These are phyloP conservation scores for Carcina quercana DNA, from an alignment of 2,888 invertebrate genomes.

Conservation along the genomic window DNA sequence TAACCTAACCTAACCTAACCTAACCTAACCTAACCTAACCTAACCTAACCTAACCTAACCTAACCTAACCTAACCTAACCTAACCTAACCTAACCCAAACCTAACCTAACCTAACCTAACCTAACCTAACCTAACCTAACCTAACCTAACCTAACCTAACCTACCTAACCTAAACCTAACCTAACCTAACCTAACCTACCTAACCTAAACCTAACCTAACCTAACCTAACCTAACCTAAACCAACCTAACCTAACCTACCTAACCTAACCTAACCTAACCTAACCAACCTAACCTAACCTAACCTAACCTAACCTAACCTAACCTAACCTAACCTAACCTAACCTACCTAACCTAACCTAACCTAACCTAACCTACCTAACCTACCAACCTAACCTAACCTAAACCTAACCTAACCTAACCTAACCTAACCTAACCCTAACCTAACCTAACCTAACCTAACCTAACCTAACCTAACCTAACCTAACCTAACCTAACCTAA, in stretches of 20 bases:
- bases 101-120: not conserved
- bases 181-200: slow-evolving; percentile 3
- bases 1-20: slow-evolving; percentile 7
- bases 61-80: not conserved
- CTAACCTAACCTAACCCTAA: slow-evolving; percentile 26
- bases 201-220: slow-evolving; percentile 2
- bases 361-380: slow-evolving; percentile 23
- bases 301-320: slow-evolving; percentile 19
- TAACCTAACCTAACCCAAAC: not conserved
- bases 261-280: slow-evolving; percentile 3
- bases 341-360: slow-evolving; percentile 6
- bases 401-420: slow-evolving; percentile 24
- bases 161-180: slow-evolving; percentile 4
- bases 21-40: slow-evolving; percentile 17
- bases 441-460: slow-evolving; percentile 23
- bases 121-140: not conserved
- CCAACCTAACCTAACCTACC: slow-evolving; percentile 16
- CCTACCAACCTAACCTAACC: slow-evolving; percentile 24
- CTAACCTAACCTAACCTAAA: slow-evolving; percentile 20
- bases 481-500: slow-evolving; percentile 24
- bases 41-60: slow-evolving; percentile 4
- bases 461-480: slow-evolving; percentile 23
- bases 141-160: slow-evolving; percentile 8
- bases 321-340: slow-evolving; percentile 15
- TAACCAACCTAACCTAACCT: slow-evolving; percentile 18